Base-by-base conservation (phyloP, 2,888 invertebrate genomes). In the Aphodius sticticus region DNA sequence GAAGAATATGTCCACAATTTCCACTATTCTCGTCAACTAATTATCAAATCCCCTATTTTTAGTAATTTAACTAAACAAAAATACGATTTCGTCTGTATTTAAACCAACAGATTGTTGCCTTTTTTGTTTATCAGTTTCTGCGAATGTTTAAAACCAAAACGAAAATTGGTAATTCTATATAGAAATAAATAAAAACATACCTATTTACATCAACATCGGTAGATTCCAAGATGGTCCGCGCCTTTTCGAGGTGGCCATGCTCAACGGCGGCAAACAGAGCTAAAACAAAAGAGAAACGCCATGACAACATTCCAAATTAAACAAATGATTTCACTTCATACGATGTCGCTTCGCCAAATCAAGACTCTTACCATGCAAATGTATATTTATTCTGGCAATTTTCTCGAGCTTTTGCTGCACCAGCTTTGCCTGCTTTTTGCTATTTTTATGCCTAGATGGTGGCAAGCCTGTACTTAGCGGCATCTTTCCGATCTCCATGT, bases 221-320 rank as follows among this genome's bases (percentile, higher is more conserved):
- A 36, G 97, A 96, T 86, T 97, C 96, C 87, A 99, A 91, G 86
- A 99, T 97, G 78, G 96, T 95, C 85, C 95, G 93, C 7, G 97
- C 96, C 88, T 97, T 96, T 86, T 98, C 98, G 86, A 97, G 90
- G 89, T 99, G 97, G 77, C 97, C 97, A 90, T 98, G 96, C 90
- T 99, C 99, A 69, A 99, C 97, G 6, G 98, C 98, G 69, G 96
- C 96, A 88, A 99, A 97, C 76, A 98, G 92, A 78, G 97, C 98
- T 98, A 93, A 36, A 93, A 93, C 89, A 90, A 90, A 87, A 84
- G 86, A 83, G 76, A 80, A 76, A 69, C 35, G 69, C 53, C 53
- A 53, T 53, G 12, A 53, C 53, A 53, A 53, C 53, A 69, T 26
- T 26, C 26, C 70, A 79, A 79, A 74, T 69, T 70, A n/a, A 76